Evolutionary conservation across 2,797 vertebrate species (phyloP).

Genomic region (Rhadinocentrus ornatus): DNA sequence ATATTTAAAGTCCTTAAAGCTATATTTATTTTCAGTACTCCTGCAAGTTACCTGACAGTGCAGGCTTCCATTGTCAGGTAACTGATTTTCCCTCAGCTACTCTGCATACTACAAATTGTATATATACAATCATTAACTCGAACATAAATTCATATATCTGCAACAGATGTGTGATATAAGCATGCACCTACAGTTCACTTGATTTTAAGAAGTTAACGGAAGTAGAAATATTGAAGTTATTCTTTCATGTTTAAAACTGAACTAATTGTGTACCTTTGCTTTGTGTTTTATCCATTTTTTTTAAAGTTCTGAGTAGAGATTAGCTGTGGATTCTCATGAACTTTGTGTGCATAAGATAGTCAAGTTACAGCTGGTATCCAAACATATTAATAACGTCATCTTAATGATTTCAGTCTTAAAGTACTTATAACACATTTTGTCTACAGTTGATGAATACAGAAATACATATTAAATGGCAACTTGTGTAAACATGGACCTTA

Average conservation of each 20-base stretch:
- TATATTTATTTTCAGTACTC: slow-evolving; percentile 22
- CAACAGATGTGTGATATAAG: slow-evolving; percentile 26
- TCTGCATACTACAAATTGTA: not conserved
- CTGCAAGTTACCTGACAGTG: not conserved
- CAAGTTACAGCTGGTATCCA: slow-evolving; percentile 53
- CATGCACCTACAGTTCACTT: slow-evolving; percentile 33
- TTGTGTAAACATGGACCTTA: slow-evolving; percentile 56
- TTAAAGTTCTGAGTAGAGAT: slow-evolving; percentile 42
- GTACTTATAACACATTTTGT: slow-evolving; percentile 39
- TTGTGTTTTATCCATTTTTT: slow-evolving; percentile 35
- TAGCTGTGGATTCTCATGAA: slow-evolving; percentile 43
- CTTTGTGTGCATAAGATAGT: slow-evolving; percentile 53
- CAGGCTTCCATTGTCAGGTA: not conserved
- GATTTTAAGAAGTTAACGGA: slow-evolving; percentile 14
- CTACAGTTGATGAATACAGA: slow-evolving; percentile 10
- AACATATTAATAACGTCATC: slow-evolving; percentile 43
- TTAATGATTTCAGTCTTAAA: slow-evolving; percentile 53
- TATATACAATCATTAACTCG: slow-evolving; percentile 12
- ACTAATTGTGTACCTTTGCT: slow-evolving; percentile 22
- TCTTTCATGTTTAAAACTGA: slow-evolving; percentile 38
- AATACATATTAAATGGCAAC: slow-evolving; percentile 38
- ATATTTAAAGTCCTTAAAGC: slow-evolving; percentile 19
- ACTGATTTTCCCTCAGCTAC: not conserved
- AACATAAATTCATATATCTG: slow-evolving; percentile 18
- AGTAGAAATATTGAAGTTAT: slow-evolving; percentile 15